Conservation (phyloP, 2,113 vertebrate genomes). For the Platysternon megacephalum region DNA sequence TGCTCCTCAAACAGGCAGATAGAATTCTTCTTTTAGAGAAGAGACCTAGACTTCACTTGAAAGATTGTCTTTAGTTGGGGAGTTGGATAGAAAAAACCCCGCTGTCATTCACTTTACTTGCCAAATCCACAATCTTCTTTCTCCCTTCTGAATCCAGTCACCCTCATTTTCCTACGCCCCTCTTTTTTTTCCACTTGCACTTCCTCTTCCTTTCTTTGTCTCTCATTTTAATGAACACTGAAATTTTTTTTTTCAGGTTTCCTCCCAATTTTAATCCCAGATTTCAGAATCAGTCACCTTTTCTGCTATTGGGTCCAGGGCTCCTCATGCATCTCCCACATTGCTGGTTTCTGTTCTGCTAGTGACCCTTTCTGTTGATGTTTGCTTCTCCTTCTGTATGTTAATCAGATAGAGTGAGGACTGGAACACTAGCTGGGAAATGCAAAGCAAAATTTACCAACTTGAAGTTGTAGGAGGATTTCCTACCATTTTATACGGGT, state of each 20-base stretch:
- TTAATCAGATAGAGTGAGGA: neutral
- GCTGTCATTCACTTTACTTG: neutral
- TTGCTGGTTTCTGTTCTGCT: neutral
- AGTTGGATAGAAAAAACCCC: neutral
- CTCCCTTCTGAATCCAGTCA: neutral
- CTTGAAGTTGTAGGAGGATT: slow-evolving; percentile 40
- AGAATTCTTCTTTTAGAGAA: neutral
- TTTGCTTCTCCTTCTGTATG: neutral
- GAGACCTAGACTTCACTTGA: neutral
- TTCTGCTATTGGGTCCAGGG: neutral
- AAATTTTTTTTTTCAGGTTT: neutral
- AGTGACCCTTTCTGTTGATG: neutral
- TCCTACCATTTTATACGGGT: slow-evolving; percentile 23
- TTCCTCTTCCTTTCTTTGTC: neutral
- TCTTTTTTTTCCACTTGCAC: neutral
- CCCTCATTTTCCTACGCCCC: neutral
- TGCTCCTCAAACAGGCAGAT: neutral
- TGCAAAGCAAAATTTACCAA: slow-evolving; percentile 1
- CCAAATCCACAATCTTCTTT: neutral
- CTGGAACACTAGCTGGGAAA: slow-evolving; percentile 19
- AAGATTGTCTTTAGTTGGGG: neutral
- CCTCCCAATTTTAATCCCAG: neutral
- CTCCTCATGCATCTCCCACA: neutral
- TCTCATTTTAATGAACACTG: neutral
- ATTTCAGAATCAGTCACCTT: neutral